Percentiles rank a stretch among this genome's conserved stretches.
Evolutionary conservation across 1,140 invertebrate species (phyloP).

Genomic region (Drosophila littoralis): DNA sequence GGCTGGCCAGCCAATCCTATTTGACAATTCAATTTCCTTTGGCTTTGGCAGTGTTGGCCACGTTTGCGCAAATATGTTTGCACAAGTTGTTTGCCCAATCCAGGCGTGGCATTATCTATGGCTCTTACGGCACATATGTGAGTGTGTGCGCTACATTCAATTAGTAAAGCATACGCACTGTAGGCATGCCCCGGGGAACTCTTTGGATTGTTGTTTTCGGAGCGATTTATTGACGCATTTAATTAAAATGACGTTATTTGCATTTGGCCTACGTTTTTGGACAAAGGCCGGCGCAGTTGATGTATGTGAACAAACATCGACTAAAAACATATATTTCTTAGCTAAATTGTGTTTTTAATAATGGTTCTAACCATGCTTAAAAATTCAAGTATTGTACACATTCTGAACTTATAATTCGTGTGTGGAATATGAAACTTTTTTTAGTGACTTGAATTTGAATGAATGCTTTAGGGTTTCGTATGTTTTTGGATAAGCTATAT

Average conservation of each 20-base stretch:
- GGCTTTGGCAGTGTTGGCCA: not conserved
- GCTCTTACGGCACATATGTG: slow-evolving; percentile 18
- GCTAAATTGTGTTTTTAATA: not conserved
- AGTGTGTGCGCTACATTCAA: slow-evolving; percentile 49
- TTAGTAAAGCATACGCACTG: slow-evolving; percentile 61
- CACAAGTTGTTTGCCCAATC: slow-evolving; percentile 38
- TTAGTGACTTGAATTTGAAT: slow-evolving; percentile 3
- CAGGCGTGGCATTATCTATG: slow-evolving; percentile 50
- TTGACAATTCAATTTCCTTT: slow-evolving; percentile 63
- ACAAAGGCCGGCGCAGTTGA: slow-evolving; percentile 6
- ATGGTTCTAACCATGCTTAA: not conserved
- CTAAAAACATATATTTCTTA: not conserved
- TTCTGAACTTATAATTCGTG: not conserved
- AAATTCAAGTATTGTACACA: not conserved
- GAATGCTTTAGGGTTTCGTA: not conserved
- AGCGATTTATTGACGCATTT: slow-evolving; percentile 66
- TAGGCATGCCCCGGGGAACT: slow-evolving; percentile 38
- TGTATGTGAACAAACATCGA: slow-evolving; percentile 16
- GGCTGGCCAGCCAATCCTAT: slow-evolving; percentile 34
- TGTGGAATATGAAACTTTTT: not conserved
- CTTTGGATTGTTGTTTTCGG: slow-evolving; percentile 21
- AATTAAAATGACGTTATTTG: slow-evolving; percentile 71
- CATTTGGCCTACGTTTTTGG: slow-evolving; percentile 26
- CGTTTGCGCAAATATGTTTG: slow-evolving; percentile 39
- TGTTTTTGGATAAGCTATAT: not conserved